A percentile compares a stretch with the other conserved stretches of the same genome.
Evolutionary conservation across 2,113 vertebrate species (phyloP).

Genomic region (Silurus asotus): DNA sequence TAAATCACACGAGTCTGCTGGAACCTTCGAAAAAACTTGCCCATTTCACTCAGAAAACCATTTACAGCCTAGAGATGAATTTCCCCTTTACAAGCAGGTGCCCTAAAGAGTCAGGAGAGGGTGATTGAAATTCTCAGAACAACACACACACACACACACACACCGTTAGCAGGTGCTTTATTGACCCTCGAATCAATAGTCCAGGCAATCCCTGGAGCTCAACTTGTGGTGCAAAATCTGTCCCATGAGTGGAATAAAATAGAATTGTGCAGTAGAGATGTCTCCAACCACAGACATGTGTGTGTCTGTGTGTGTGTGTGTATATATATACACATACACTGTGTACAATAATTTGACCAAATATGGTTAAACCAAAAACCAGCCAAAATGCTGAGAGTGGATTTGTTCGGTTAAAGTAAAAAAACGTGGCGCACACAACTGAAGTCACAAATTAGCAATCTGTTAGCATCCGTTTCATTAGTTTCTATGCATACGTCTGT

Average conservation of each 20-base stretch:
- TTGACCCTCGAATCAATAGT: slow-evolving; percentile 30
- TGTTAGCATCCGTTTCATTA: neutral
- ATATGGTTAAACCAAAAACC: neutral
- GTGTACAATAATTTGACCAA: neutral
- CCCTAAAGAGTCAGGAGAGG: neutral
- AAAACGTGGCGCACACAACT: neutral
- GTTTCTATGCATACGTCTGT: neutral
- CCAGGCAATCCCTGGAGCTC: slow-evolving; percentile 7
- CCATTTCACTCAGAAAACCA: neutral
- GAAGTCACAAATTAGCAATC: neutral
- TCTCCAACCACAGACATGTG: neutral
- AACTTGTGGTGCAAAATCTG: slow-evolving; percentile 24
- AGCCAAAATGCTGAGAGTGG: neutral
- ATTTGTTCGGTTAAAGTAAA: neutral
- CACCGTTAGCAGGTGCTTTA: slow-evolving; percentile 17
- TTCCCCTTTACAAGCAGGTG: slow-evolving; percentile 4
- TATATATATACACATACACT: neutral
- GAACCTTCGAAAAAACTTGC: neutral
- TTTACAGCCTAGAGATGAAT: slow-evolving; percentile 3
- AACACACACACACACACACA: slow-evolving; percentile 31
- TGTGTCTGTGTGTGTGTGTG: neutral
- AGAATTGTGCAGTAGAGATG: slow-evolving; percentile 1
- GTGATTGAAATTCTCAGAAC: neutral
- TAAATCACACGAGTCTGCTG: slow-evolving; percentile 26
- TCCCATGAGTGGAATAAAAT: slow-evolving; percentile 1